These are phyloP conservation scores for Platichthys stellatus DNA, from an alignment of 2,113 vertebrate species.

Conservation along the genomic window DNA sequence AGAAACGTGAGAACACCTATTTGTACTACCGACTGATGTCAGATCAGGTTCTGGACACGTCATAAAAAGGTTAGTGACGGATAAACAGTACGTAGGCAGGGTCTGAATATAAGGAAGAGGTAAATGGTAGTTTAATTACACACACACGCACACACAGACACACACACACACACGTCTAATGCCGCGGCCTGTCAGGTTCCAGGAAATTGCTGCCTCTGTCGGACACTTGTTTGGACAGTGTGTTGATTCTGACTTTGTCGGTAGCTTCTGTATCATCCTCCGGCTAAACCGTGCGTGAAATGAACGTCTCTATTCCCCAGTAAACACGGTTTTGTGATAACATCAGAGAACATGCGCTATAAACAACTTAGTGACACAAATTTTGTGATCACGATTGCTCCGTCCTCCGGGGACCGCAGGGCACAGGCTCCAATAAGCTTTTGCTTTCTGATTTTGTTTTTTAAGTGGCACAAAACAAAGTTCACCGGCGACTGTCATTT, in stretches of 20 bases:
- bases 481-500: slow-evolving; percentile 38
- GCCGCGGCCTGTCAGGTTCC: slow-evolving; percentile 22
- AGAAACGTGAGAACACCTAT: slow-evolving; percentile 5
- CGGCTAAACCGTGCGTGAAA: slow-evolving; percentile 57
- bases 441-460: slow-evolving; percentile 11
- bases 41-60: slow-evolving; percentile 7
- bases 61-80: slow-evolving; percentile 45
- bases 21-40: not conserved
- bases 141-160: slow-evolving; percentile 6
- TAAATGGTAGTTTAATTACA: slow-evolving; percentile 17
- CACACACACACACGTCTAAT: not conserved
- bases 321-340: slow-evolving; percentile 52
- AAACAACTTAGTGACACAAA: slow-evolving; percentile 39
- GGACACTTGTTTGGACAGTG: slow-evolving; percentile 50
- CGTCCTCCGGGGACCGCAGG: slow-evolving; percentile 43
- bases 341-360: slow-evolving; percentile 46
- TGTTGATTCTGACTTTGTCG: slow-evolving; percentile 51
- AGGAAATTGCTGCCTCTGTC: slow-evolving; percentile 38
- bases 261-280: slow-evolving; percentile 41
- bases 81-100: slow-evolving; percentile 9
- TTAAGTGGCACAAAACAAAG: slow-evolving; percentile 34
- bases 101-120: slow-evolving; percentile 29
- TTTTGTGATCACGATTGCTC: slow-evolving; percentile 38
- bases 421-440: slow-evolving; percentile 34
- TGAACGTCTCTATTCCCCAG: slow-evolving; percentile 42